Evolutionary conservation across 2,797 vertebrate species (phyloP), one percentile per base, ranked within the genome.

Genomic region (Aquila chrysaetos): DNA sequence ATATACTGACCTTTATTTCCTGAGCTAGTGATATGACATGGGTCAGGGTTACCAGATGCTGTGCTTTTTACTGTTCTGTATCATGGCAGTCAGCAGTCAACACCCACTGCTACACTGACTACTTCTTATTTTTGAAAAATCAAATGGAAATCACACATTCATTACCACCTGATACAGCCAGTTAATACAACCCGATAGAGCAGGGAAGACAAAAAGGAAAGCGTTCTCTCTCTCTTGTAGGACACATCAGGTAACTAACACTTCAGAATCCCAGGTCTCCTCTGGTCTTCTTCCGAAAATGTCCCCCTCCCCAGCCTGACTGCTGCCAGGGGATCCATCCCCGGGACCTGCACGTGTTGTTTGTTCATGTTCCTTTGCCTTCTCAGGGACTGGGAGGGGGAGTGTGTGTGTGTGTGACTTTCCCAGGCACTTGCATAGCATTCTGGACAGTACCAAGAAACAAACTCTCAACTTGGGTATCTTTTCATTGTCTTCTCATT

Each of bases 261-360:
- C 23, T 73, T 63, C 54, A 69, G 90, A 96, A 81, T 51, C 22
- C 48, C 18, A 54, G 17, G 13, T 43, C 27, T 78, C 20, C 19
- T 69, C 43, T 73, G 11, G 11, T 63, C 28, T 27, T 35, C n/a
- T 67, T 74, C 51, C n/a, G 9, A 70, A 94, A 88, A 56, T 20
- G 7, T 39, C 12, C 13, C 15, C 6, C 17, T 64, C 13, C 6
- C 10, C 0, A 0, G 4, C 19, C n/a, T 78, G 33, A 11, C 14
- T 51, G 2, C 6, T 64, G 37, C 11, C 35, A 37, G 35, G 24
- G 27, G 10, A 51, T 43, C 56, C 6, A 4, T 43, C 18, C 23
- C 53, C 22, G 54, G 54, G 28, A 33, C 14, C 23, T 68, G 23
- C 18, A 9, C 1, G 0, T 33, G 10, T 10, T 70, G 30, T 46